Evolutionary conservation across 30 jellyfish, hydroid and myxozoan species (phyloP).

Genomic region (Turritopsis dohrnii): DNA sequence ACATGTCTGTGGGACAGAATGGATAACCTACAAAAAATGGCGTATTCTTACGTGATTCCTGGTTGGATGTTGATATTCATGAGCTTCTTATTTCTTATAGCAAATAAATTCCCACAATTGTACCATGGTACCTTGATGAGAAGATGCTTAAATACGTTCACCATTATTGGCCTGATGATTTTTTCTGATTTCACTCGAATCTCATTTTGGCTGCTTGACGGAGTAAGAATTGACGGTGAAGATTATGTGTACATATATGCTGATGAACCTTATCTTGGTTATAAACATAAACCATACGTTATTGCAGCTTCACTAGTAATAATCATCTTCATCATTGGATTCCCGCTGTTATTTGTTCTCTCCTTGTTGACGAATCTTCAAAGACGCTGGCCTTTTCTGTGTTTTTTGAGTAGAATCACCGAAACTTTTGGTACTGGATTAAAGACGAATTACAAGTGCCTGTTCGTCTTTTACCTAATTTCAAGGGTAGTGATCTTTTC

Average conservation of each 20-base stretch:
- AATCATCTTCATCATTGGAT: neutral
- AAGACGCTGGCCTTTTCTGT: neutral
- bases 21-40: slow-evolving; percentile 19
- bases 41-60: slow-evolving; percentile 9
- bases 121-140: neutral
- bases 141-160: slow-evolving; percentile 14
- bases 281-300: slow-evolving; percentile 2
- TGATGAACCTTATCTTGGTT: neutral
- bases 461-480: neutral
- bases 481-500: slow-evolving; percentile 2
- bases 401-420: neutral
- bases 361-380: neutral
- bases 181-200: slow-evolving; percentile 17
- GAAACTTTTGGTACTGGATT: neutral
- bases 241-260: slow-evolving; percentile 21
- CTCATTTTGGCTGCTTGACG: neutral
- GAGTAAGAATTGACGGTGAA: neutral
- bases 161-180: neutral
- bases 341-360: neutral
- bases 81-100: neutral
- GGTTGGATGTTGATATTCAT: slow-evolving; percentile 13
- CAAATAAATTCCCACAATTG: neutral
- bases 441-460: neutral
- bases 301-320: neutral
- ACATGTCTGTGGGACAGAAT: slow-evolving; percentile 14